Evolutionary conservation across 2,113 vertebrate species (phyloP).

Genomic region (Butastur rufipennis): DNA sequence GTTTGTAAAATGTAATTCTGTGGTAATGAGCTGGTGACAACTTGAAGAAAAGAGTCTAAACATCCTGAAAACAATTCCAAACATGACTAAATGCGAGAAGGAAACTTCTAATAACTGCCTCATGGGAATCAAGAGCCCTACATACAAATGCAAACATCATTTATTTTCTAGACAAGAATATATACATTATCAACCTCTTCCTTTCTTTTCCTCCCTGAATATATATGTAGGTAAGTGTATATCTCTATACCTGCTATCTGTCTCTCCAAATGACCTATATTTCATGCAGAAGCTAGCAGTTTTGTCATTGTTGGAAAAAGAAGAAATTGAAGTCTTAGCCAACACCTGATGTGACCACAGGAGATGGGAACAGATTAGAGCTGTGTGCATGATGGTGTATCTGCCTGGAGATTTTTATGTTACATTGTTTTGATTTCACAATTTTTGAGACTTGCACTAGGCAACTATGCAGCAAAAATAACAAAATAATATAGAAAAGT

Average conservation of each 20-base stretch:
- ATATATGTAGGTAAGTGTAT: neutral
- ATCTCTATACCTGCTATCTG: neutral
- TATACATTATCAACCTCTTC: neutral
- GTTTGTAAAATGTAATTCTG: conserved; percentile 74
- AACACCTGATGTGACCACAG: conserved; percentile 20
- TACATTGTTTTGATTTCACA: neutral
- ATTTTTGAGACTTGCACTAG: neutral
- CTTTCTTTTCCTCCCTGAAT: neutral
- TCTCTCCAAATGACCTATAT: conserved; percentile 26
- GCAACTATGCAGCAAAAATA: neutral
- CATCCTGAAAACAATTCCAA: conserved; percentile 68
- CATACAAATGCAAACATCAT: neutral
- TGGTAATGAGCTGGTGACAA: conserved; percentile 75
- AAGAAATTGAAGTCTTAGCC: neutral
- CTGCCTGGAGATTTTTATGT: neutral
- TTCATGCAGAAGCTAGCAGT: neutral
- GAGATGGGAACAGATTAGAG: neutral
- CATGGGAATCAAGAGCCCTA: neutral
- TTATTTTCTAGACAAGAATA: neutral
- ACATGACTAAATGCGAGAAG: conserved; percentile 53
- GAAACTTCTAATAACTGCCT: conserved; percentile 35
- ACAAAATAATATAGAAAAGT: neutral
- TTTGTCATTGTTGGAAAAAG: conserved; percentile 28
- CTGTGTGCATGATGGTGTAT: neutral
- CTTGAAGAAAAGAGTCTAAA: conserved; percentile 68